These are phyloP conservation scores for Muraenolepis orangiensis DNA, from an alignment of 2,797 vertebrate genomes.

Conservation along the genomic window DNA sequence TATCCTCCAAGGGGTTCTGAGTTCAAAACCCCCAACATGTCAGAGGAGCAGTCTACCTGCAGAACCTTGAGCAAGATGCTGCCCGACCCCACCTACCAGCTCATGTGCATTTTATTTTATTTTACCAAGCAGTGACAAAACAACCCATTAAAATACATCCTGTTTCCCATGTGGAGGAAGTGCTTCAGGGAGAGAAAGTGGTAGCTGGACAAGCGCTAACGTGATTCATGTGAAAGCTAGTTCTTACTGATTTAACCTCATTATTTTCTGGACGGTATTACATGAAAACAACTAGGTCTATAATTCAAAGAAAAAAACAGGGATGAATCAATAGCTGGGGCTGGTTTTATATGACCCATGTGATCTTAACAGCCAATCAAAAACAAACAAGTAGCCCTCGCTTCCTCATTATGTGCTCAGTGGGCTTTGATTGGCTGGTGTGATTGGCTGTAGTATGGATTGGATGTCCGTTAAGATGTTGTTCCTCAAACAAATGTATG, in stretches of 20 bases:
- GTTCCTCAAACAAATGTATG: background rate
- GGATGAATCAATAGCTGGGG: background rate
- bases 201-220: background rate
- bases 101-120: no score
- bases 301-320: background rate
- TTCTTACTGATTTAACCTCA: background rate
- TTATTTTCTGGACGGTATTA: background rate
- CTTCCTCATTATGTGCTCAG: background rate
- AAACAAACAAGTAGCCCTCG: no score
- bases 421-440: no score
- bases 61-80: no score
- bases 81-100: no score
- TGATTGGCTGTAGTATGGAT: background rate
- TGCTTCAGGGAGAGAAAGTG: background rate
- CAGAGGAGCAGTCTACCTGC: no score
- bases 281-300: background rate
- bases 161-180: background rate
- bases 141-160: background rate
- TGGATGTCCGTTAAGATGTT: background rate
- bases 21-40: background rate
- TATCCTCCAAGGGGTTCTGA: background rate
- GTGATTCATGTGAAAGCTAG: background rate
- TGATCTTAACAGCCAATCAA: no score
- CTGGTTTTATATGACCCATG: background rate
- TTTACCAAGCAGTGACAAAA: background rate